Conservation (phyloP, 2,113 vertebrate species). For the Psammodynastes pulverulentus region DNA sequence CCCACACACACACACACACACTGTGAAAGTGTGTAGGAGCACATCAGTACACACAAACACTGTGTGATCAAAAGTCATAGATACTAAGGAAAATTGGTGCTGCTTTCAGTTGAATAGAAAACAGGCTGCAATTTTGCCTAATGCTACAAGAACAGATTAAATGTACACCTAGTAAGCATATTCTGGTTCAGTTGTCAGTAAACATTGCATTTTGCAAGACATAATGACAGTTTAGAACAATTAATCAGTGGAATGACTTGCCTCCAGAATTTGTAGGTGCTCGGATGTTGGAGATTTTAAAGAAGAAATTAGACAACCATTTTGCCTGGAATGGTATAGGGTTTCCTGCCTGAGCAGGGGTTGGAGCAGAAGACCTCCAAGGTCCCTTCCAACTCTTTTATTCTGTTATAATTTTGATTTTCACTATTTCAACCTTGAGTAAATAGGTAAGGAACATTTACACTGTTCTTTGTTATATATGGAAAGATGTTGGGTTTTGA, state of each 20-base stretch:
- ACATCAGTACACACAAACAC: not conserved
- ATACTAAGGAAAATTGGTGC: not conserved
- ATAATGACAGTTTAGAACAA: no score
- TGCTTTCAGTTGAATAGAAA: not conserved
- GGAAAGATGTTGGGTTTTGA: not conserved
- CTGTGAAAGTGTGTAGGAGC: not conserved
- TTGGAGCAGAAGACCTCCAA: no score
- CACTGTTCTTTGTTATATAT: not conserved
- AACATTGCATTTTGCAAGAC: not conserved
- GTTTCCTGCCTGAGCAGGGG: no score
- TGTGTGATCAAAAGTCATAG: not conserved
- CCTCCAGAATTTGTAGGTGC: no score
- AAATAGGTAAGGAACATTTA: not conserved
- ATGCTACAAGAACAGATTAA: not conserved
- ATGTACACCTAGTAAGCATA: not conserved
- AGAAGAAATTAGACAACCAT: no score
- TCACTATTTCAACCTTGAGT: not conserved
- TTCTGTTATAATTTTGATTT: not conserved
- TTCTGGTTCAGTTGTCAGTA: not conserved
- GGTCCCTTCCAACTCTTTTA: no score
- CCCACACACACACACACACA: not conserved
- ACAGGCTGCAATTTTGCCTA: not conserved
- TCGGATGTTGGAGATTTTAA: no score
- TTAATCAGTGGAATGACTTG: no score
- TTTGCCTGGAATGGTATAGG: no score